Conservation (phyloP, 2,113 vertebrate species). For the Physeter macrocephalus region DNA sequence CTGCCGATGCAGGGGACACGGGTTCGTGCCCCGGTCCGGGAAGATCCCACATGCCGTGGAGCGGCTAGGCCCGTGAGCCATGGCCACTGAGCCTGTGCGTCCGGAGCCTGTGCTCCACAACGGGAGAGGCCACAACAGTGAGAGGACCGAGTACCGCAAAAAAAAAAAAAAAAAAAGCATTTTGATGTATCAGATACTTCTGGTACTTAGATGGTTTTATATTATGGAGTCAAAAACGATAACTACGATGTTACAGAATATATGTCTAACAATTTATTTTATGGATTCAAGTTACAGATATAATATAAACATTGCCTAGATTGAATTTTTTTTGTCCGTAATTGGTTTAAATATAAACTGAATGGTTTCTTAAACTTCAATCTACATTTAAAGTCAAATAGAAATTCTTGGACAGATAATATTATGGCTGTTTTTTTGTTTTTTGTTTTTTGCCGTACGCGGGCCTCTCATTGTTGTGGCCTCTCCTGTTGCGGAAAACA, state of each 20-base stretch:
- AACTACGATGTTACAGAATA: neutral
- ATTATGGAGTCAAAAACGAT: neutral
- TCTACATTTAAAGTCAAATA: neutral
- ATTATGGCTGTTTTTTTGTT: neutral
- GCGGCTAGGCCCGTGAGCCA: no score
- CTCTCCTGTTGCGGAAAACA: no score
- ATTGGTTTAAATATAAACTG: conserved; percentile 2
- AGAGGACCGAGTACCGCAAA: no score
- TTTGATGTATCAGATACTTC: neutral
- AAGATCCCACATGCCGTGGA: no score
- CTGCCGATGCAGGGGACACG: no score
- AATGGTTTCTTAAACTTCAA: neutral
- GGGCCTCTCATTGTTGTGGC: no score
- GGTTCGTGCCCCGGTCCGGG: no score
- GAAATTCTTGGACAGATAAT: neutral
- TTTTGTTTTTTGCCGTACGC: no score
- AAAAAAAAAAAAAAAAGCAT: no score
- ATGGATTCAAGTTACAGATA: neutral
- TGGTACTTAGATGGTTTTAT: neutral
- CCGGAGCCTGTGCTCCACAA: no score
- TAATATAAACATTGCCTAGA: neutral
- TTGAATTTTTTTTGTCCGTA: neutral
- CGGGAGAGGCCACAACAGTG: no score
- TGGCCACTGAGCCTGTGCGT: no score
- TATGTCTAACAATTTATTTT: neutral